A percentile compares a stretch with the other conserved stretches of the same genome.
Conservation (phyloP, 1,140 invertebrate genomes). For the Latrodectus geometricus region DNA sequence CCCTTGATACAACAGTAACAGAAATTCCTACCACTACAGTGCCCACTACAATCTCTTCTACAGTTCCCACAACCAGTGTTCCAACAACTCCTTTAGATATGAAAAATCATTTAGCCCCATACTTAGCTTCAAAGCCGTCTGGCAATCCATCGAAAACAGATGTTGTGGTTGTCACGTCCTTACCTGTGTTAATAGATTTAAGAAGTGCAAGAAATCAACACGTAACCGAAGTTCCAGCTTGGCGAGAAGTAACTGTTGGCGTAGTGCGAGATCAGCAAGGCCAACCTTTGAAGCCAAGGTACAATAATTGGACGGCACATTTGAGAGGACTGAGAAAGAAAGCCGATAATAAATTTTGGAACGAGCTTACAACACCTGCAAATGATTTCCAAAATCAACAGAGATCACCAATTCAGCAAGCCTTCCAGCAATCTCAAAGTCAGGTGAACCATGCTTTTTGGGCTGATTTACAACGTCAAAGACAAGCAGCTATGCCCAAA, state of each 20-base stretch:
- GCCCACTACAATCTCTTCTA: neutral
- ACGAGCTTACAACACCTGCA: constrained; percentile 40
- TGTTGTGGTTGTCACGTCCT: constrained; percentile 49
- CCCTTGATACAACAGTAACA: neutral
- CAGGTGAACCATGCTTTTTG: constrained; percentile 42
- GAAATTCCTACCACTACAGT: constrained; percentile 4
- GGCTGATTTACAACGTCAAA: constrained; percentile 36
- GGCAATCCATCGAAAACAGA: constrained; percentile 25
- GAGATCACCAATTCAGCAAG: constrained; percentile 11
- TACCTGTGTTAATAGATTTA: constrained; percentile 43
- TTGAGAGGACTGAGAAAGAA: constrained; percentile 37
- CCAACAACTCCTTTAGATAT: constrained; percentile 8
- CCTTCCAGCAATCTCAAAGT: constrained; percentile 35
- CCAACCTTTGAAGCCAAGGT: constrained; percentile 46
- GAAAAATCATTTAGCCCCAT: constrained; percentile 20
- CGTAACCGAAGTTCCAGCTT: constrained; percentile 33
- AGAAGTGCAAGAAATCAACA: constrained; percentile 21
- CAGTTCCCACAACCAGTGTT: neutral
- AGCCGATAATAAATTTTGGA: constrained; percentile 43
- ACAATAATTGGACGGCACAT: constrained; percentile 60
- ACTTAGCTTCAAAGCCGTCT: constrained; percentile 18
- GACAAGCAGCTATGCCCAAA: neutral
- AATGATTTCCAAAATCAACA: neutral
- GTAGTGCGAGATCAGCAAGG: constrained; percentile 56
- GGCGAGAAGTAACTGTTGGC: constrained; percentile 54